Evolutionary conservation across 1,140 invertebrate genomes (phyloP).

Genomic region (Drosophila novamexicana): DNA sequence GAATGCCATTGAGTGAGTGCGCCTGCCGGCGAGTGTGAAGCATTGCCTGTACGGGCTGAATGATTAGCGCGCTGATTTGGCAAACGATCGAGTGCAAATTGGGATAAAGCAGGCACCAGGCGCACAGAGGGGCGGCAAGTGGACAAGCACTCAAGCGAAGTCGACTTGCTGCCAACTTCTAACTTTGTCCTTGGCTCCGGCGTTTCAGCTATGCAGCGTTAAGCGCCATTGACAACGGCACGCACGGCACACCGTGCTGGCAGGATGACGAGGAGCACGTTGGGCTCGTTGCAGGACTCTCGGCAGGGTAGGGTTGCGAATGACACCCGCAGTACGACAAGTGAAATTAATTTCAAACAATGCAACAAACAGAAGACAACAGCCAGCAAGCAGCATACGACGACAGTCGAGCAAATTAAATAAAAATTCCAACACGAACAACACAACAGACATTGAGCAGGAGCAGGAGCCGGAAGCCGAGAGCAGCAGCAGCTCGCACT

Average conservation of each 20-base stretch:
- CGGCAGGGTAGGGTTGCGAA: neutral
- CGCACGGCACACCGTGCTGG: constrained; percentile 21
- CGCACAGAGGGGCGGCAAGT: too few relatives aligned
- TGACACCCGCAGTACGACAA: constrained; percentile 49
- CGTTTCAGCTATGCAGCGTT: constrained; percentile 58
- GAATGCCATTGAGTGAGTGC: constrained; percentile 47
- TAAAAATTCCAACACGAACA: constrained; percentile 76
- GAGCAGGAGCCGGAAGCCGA: constrained; percentile 6
- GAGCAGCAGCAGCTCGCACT: neutral
- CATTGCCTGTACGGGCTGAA: constrained; percentile 51
- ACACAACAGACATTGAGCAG: constrained; percentile 19
- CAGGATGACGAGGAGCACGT: constrained; percentile 1
- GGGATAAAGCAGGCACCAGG: constrained; percentile 1
- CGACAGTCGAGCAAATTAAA: constrained; percentile 71
- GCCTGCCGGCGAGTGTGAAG: constrained; percentile 39
- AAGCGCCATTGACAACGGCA: constrained; percentile 71
- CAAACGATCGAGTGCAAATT: constrained; percentile 55
- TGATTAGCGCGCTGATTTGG: constrained; percentile 80
- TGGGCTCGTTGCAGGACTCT: neutral
- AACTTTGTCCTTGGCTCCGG: constrained; percentile 46
- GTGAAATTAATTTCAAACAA: constrained; percentile 82
- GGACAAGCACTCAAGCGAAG: constrained; percentile 17
- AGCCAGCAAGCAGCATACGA: constrained; percentile 36
- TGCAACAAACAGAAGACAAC: constrained; percentile 72
- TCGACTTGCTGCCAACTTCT: constrained; percentile 42